A percentile compares a stretch with the other conserved stretches of the same genome.
phyloP scores from a whole-genome alignment of 2,888 invertebrate species.

The Notocelia uddmanniana region DNA sequence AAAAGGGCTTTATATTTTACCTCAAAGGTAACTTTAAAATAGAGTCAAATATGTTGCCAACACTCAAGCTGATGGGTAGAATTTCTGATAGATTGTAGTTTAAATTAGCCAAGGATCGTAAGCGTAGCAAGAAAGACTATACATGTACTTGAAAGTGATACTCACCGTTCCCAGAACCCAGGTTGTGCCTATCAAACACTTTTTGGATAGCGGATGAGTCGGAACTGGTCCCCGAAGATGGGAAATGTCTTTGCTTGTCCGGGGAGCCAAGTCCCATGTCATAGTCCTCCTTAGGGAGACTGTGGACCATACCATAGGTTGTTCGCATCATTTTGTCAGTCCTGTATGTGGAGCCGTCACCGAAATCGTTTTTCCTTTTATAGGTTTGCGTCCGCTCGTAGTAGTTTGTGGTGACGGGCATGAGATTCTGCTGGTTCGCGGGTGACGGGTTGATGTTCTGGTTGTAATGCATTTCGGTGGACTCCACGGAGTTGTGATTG shows the following conservation, averaged over 20 bases:
- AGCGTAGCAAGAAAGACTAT: slow-evolving; percentile 55
- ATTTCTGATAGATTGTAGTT: slow-evolving; percentile 54
- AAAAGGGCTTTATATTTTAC: slow-evolving; percentile 27
- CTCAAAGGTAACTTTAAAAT: slow-evolving; percentile 10
- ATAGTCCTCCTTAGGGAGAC: slow-evolving; percentile 68
- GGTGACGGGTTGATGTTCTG: slow-evolving; percentile 62
- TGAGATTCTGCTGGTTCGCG: slow-evolving; percentile 64
- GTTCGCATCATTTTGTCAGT: slow-evolving; percentile 79
- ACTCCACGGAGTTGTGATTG: slow-evolving; percentile 72
- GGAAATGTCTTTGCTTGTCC: slow-evolving; percentile 72
- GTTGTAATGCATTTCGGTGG: slow-evolving; percentile 75
- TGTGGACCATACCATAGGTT: slow-evolving; percentile 71
- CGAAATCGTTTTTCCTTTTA: slow-evolving; percentile 78
- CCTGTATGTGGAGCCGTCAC: slow-evolving; percentile 72
- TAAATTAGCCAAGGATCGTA: slow-evolving; percentile 55
- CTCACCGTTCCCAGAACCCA: slow-evolving; percentile 80
- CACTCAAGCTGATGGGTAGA: slow-evolving; percentile 60
- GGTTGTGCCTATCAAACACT: slow-evolving; percentile 74
- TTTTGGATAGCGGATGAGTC: slow-evolving; percentile 67
- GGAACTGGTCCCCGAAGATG: slow-evolving; percentile 67
- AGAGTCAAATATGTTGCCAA: slow-evolving; percentile 48
- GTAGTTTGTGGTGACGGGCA: slow-evolving; percentile 72
- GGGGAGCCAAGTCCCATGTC: slow-evolving; percentile 63
- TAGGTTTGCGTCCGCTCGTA: slow-evolving; percentile 73
- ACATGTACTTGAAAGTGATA: slow-evolving; percentile 52